Conservation (phyloP, 2,113 vertebrate species). For the Ameiurus melas region DNA sequence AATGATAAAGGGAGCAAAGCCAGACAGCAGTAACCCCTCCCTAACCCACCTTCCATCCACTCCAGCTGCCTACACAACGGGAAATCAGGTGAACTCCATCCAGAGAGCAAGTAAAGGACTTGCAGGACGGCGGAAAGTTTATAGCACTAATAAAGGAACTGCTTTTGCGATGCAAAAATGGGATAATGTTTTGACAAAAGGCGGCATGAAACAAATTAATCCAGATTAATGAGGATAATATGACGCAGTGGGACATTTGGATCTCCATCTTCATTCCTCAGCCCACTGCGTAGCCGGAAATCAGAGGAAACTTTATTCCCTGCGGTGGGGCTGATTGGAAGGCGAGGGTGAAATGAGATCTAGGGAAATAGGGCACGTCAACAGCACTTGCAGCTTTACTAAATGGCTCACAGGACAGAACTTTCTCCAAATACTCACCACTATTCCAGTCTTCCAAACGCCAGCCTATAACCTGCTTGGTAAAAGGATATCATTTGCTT, state of each 20-base stretch:
- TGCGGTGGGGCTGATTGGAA: slow-evolving; percentile 23
- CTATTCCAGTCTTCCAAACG: slow-evolving; percentile 25
- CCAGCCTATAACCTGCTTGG: slow-evolving; percentile 29
- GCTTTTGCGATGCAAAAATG: not conserved
- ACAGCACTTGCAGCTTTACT: slow-evolving; percentile 24
- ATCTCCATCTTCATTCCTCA: slow-evolving; percentile 30
- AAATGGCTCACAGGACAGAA: slow-evolving; percentile 37
- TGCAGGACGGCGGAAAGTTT: not conserved
- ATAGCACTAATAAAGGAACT: not conserved
- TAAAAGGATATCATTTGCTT: slow-evolving; percentile 44
- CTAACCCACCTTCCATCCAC: slow-evolving; percentile 30
- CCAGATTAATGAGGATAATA: slow-evolving; percentile 19
- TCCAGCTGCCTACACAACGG: not conserved
- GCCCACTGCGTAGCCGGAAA: slow-evolving; percentile 8
- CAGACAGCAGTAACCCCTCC: slow-evolving; percentile 38
- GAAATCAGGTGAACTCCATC: not conserved
- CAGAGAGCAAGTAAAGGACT: not conserved
- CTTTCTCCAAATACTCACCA: slow-evolving; percentile 12
- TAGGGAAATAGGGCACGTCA: slow-evolving; percentile 39
- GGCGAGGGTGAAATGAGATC: slow-evolving; percentile 14
- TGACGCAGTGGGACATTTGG: slow-evolving; percentile 18
- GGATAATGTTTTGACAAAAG: not conserved
- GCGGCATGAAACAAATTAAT: slow-evolving; percentile 6
- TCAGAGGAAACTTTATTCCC: slow-evolving; percentile 35
- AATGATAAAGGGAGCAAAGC: slow-evolving; percentile 51